Conservation (phyloP, 2,888 invertebrate genomes). For the Tachina fera region DNA sequence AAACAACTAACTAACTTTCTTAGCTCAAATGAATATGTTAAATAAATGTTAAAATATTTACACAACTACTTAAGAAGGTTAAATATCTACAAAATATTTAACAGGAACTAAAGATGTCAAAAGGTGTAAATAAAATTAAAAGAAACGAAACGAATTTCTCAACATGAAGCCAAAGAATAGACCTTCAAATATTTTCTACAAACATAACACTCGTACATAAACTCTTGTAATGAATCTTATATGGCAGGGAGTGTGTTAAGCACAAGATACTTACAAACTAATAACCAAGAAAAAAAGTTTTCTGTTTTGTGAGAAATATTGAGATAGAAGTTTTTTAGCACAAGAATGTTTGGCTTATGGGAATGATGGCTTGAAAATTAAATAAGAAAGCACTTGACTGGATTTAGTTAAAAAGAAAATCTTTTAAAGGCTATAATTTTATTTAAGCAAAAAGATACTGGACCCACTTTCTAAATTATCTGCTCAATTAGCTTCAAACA, state of each 20-base stretch:
- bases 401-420: no score
- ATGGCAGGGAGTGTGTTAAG: background rate
- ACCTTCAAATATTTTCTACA: conserved; percentile 34
- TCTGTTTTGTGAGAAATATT: background rate
- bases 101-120: conserved; percentile 42
- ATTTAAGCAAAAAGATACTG: no score
- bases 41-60: conserved; percentile 36
- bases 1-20: no score
- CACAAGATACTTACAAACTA: conserved; percentile 5
- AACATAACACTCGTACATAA: conserved; percentile 30
- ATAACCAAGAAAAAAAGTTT: background rate
- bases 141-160: conserved; percentile 19
- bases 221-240: conserved; percentile 49
- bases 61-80: conserved; percentile 39
- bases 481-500: background rate
- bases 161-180: conserved; percentile 38
- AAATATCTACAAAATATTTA: conserved; percentile 46
- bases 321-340: background rate
- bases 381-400: background rate
- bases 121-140: conserved; percentile 58
- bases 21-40: conserved; percentile 30
- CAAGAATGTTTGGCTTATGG: background rate
- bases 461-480: background rate
- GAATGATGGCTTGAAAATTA: background rate
- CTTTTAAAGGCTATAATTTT: no score